These are phyloP conservation scores for Forbesichthys papilliferus DNA, from an alignment of 2,113 vertebrate species.

Conservation along the genomic window DNA sequence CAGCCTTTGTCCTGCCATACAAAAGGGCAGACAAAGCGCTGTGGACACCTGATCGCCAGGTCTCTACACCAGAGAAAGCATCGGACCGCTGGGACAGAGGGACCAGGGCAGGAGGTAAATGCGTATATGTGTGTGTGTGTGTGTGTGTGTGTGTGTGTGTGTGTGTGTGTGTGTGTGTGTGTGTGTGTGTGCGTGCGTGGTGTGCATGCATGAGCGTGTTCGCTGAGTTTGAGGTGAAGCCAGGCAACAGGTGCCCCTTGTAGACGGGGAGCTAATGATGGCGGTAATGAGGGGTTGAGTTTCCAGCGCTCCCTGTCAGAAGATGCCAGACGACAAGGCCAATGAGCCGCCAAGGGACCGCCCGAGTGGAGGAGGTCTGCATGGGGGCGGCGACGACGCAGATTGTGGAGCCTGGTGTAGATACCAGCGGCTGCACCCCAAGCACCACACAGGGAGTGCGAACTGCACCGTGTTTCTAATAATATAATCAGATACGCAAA, in stretches of 20 bases:
- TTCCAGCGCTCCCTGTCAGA: constrained; percentile 64
- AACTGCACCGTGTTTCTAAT: constrained; percentile 11
- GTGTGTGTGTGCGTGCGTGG: constrained; percentile 11
- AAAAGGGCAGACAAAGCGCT: constrained; percentile 65
- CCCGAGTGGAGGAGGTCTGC: constrained; percentile 24
- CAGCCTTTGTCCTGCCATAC: constrained; percentile 55
- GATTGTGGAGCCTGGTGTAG: constrained; percentile 56
- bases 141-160: constrained; percentile 7
- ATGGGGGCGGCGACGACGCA: constrained; percentile 43
- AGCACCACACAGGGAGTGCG: constrained; percentile 55
- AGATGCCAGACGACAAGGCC: constrained; percentile 38
- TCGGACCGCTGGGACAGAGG: constrained; percentile 48
- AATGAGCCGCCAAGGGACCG: constrained; percentile 35
- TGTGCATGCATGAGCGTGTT: constrained; percentile 29
- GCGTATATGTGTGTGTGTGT: constrained; percentile 18
- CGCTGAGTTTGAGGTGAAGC: constrained; percentile 48
- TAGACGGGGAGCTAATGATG: constrained; percentile 63
- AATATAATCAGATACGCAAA: constrained; percentile 2
- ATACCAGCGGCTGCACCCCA: constrained; percentile 49
- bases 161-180: constrained; percentile 17
- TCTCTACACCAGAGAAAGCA: constrained; percentile 47
- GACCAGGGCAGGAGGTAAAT: constrained; percentile 63
- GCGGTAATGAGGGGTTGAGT: constrained; percentile 72
- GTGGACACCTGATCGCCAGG: constrained; percentile 63
- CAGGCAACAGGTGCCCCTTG: constrained; percentile 68